Base-by-base conservation (phyloP, 2,797 vertebrate genomes). In the Enteromius radiatus region DNA sequence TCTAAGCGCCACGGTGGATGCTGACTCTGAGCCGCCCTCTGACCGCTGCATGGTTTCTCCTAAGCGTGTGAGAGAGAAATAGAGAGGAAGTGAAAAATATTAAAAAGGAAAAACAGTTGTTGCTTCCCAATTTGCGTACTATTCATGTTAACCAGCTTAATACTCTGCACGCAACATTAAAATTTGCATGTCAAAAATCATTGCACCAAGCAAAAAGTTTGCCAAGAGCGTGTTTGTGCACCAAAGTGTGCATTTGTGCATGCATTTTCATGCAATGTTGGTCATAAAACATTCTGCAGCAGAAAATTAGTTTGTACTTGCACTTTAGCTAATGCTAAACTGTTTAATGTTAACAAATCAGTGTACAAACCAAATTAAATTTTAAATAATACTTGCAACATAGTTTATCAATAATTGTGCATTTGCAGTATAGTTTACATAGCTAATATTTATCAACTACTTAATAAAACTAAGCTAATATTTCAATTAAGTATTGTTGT, bases 41-140 rank as follows among this genome's bases (percentile, higher is more conserved):
- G 98, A 93, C 90, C 94, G 97, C 96, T 99, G 98, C 98, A 99
- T 99, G 91, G 94, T 98, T 92, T 65, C 90, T 87, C 88, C 93
- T 94, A 79, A 59, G n/a, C 12, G 9, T 23, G 21, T 1, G 3
- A 69, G 17, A 45, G 10, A 63, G 2, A 49, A 26, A 38, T 21
- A 76, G 23, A 64, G 63, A 68, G 26, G 45, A 33, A 75, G 19
- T 85, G 63, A 79, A 38, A 64, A 54, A 31, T 65, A 17, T 36
- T 31, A 31, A 23, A n/a, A 75, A 28, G 81, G 69, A 6, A 12
- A 87, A 79, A 61, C 68, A 28, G 88, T 38, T 70, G 64, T 41
- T 68, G 76, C 43, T 75, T 47, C 41, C 63, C 23, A 88, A 45
- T 47, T 47, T 23, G 43, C 26, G 36, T 21, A 38, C n/a, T 64